Base-by-base conservation (phyloP, 2,113 vertebrate genomes). In the Corythornis vintsioides region DNA sequence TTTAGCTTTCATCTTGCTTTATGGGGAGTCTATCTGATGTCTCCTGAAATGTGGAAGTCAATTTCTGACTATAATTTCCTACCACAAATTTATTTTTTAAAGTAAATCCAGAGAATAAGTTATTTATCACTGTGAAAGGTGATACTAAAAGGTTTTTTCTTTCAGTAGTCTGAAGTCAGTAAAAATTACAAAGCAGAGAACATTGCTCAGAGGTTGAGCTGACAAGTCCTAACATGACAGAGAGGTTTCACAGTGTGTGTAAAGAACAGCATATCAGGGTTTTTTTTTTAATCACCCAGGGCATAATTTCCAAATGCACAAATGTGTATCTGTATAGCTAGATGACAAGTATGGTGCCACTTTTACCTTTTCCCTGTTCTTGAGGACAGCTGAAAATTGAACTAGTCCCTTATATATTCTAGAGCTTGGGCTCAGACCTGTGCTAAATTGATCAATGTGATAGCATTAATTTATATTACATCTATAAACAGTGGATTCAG, bases 131-230 rank as follows among this genome's bases (percentile, higher is more conserved):
- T 2, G 7, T 67, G 10, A 94, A 88, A 63, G 19, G 20, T 63
- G 70, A 71, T 19, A 52, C 3, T 6, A 92, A 59, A 19, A 59
- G 3, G 6, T 64, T 71, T 42, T 76, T 10, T 88, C 29, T 66
- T 88, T 78, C 29, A 61, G 18, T 15, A 48, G 83, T 88, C 28
- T 75, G 35, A 89, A 92, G 35, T 43, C 55, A 60, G 69, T 52
- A 83, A 85, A 88, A 82, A 72, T 64, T 69, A 43, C 13, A 88
- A 72, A 92, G 45, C 14, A 91, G 91, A 85, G 45, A 85, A 75
- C 26, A 40, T 85, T 52, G 40, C 78, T 69, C n/a, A 85, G 40
- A 76, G 74, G 25, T 69, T 91, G 55, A 76, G 4, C 42, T 93
- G 79, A 88, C 35, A 60, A 83, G 57, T 60, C 71, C 20, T 83